phyloP scores from a whole-genome alignment of 2,888 invertebrate species.

The Leptinotarsa juncta region DNA sequence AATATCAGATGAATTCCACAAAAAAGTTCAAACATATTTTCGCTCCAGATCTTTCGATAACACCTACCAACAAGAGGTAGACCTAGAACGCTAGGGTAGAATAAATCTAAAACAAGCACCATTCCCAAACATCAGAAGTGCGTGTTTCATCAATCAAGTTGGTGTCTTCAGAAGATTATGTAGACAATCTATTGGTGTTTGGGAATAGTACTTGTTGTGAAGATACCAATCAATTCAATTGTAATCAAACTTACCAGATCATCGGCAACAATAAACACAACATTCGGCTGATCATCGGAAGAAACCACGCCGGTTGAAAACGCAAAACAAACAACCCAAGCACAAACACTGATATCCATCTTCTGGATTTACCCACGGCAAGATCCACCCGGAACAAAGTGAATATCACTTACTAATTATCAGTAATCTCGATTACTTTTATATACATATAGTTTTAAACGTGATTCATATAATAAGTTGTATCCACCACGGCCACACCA shows the following conservation, averaged over 20 bases:
- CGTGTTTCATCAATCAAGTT: no score
- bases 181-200: no score
- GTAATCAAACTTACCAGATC: constrained; percentile 53
- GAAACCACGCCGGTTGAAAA: constrained; percentile 16
- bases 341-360: constrained; percentile 10
- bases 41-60: no score
- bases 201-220: no score
- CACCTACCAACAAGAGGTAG: no score
- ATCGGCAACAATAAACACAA: constrained; percentile 56
- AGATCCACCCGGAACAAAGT: constrained; percentile 20
- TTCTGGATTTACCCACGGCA: neutral
- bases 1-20: no score
- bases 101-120: no score
- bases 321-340: constrained; percentile 3
- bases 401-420: constrained; percentile 17
- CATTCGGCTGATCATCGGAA: constrained; percentile 54
- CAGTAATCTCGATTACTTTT: constrained; percentile 12
- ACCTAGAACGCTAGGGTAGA: no score
- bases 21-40: no score
- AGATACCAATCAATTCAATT: no score
- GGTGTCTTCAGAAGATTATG: no score
- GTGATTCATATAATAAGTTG: constrained; percentile 21
- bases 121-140: no score
- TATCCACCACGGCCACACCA: constrained; percentile 20
- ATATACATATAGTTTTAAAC: constrained; percentile 16